phyloP scores from a whole-genome alignment of 1,140 invertebrate species.

The Triops longicaudatus region DNA sequence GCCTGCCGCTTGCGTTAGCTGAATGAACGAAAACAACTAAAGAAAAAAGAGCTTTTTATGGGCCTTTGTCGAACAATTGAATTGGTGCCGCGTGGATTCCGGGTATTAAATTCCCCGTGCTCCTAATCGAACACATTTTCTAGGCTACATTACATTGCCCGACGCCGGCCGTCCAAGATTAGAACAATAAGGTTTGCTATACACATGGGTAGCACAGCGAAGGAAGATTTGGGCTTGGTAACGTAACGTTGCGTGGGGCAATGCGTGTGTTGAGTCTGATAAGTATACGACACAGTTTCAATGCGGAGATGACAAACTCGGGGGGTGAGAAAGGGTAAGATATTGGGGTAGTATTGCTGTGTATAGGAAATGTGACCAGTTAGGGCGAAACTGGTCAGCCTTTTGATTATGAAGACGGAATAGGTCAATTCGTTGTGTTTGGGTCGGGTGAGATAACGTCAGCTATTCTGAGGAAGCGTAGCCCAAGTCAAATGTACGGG shows the following conservation, averaged over 20 bases:
- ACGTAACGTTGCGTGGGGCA: not conserved
- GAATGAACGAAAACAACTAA: not conserved
- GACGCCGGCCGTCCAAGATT: not conserved
- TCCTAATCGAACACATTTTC: not conserved
- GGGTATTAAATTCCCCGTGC: not conserved
- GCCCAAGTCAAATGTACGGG: not conserved
- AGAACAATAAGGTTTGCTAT: not conserved
- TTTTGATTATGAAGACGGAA: not conserved
- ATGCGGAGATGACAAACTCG: not conserved
- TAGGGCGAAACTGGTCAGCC: not conserved
- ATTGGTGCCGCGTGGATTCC: not conserved
- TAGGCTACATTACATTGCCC: no score
- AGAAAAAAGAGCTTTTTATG: not conserved
- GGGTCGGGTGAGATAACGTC: not conserved
- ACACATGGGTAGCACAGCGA: not conserved
- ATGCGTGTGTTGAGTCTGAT: not conserved
- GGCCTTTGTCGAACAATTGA: not conserved
- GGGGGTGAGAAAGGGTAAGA: not conserved
- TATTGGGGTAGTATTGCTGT: not conserved
- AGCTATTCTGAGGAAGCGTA: not conserved
- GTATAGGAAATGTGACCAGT: not conserved
- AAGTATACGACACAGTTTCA: not conserved
- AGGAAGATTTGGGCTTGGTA: not conserved
- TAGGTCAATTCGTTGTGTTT: slow-evolving; percentile 6
- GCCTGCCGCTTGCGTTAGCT: not conserved